Evolutionary conservation across 2,797 vertebrate genomes (phyloP), one percentile per base, ranked within the genome.

Genomic region (Tokudaia muenninki): DNA sequence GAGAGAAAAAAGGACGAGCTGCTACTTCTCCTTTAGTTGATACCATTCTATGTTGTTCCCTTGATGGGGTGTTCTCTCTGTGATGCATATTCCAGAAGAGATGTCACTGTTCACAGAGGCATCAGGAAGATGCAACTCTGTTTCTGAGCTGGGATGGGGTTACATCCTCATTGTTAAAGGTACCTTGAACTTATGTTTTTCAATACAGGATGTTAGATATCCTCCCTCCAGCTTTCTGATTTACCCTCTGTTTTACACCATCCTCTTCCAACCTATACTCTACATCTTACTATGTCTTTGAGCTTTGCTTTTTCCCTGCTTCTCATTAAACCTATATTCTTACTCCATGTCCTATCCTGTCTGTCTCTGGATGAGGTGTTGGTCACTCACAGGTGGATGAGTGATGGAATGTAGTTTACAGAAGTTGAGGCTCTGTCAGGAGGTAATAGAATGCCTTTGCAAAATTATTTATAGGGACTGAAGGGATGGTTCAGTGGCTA

Each of bases 171-270:
- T 31, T 31, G 52, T n/a, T 59, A 84, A 63, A 61, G 31, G 10
- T 9, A 47, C 3, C 37, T 83, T 91, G 87, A 91, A 94, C 2
- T 80, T 82, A 7, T 57, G 31, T 5, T 63, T 82, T 82, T 6
- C 63, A 81, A 63, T 44, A 94, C 79, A 57, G 37, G 57, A 13
- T 80, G 37, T 96, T 94, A 87, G 52, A 37, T 52, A 70, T 88
- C 26, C 80, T 95, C n/a, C 29, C 17, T 88, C 4, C 11, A 31
- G 83, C 92, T 4, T 37, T 81, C 34, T 92, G 83, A 67, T 44
- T 82, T 82, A 31, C 44, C 17, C 59, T 90, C 10, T 77, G 52
- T 75, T 41, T 84, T 7, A 37, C 8, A 22, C 65, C 7, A 67
- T 2, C 37, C 1, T 6, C 37, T 57, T 41, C 37, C 19, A 86